A percentile compares a stretch with the other conserved stretches of the same genome.
These are phyloP conservation scores for Apis laboriosa DNA, from an alignment of 1,140 invertebrate genomes.

Conservation along the genomic window DNA sequence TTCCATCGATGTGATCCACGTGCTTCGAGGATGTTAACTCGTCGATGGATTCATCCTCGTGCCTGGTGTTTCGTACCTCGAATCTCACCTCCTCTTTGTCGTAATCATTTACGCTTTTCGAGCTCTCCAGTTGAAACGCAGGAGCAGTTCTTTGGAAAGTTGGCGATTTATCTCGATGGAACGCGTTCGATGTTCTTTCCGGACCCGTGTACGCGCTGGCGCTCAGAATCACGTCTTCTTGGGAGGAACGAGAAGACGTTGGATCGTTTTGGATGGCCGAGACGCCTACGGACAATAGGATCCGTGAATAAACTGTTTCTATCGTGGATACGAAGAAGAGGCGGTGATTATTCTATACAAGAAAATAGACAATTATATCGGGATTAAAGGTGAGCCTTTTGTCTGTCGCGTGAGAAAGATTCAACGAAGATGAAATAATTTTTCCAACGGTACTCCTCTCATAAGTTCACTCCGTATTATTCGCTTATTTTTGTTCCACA, in stretches of 20 bases:
- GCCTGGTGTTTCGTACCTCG: conserved; percentile 27
- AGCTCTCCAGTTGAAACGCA: conserved; percentile 72
- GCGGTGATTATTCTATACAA: not conserved
- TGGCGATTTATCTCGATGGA: conserved; percentile 44
- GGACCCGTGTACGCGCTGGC: conserved; percentile 68
- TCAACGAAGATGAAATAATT: conserved; percentile 42
- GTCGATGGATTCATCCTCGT: conserved; percentile 41
- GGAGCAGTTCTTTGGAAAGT: conserved; percentile 69
- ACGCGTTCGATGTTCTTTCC: conserved; percentile 66
- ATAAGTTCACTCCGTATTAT: not conserved
- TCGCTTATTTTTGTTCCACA: not conserved
- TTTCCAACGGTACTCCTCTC: conserved; percentile 35
- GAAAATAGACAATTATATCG: conserved; percentile 40
- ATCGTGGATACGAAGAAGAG: not conserved
- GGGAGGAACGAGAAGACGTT: conserved; percentile 64
- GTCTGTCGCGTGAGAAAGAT: not conserved
- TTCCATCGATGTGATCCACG: conserved; percentile 75
- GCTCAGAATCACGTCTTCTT: conserved; percentile 70
- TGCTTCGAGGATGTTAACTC: conserved; percentile 74
- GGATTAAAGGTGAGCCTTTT: conserved; percentile 35
- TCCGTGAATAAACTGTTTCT: not conserved
- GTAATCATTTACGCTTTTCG: conserved; percentile 60
- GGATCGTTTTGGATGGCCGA: conserved; percentile 74
- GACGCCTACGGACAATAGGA: conserved; percentile 41
- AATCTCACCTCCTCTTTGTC: conserved; percentile 50